A percentile compares a stretch with the other conserved stretches of the same genome.
Conservation (phyloP, 2,888 invertebrate genomes). For the Vandiemenella viatica region DNA sequence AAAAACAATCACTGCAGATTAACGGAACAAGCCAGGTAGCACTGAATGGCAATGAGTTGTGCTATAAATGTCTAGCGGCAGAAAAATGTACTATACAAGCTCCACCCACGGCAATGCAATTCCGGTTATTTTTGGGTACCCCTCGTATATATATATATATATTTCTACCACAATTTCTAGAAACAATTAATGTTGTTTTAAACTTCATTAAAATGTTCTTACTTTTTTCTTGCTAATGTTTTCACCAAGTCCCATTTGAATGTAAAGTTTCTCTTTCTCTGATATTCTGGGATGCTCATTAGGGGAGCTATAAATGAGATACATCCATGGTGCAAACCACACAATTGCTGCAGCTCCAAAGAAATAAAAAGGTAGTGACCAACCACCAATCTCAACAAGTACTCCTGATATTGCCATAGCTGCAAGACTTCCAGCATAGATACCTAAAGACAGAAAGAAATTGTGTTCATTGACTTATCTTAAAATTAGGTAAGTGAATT, state of each 20-base stretch:
- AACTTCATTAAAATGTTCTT: background rate
- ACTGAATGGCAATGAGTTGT: too few species aligned
- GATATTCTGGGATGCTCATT: background rate
- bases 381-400: background rate
- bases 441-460: too few species aligned
- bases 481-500: too few species aligned
- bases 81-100: too few species aligned
- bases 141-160: too few species aligned
- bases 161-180: background rate
- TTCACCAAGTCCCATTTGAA: background rate
- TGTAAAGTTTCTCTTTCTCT: background rate
- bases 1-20: too few species aligned
- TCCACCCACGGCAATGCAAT: too few species aligned
- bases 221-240: background rate
- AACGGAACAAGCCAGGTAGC: too few species aligned
- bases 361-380: background rate
- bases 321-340: background rate
- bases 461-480: too few species aligned
- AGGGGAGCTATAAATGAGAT: background rate
- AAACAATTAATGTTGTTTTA: background rate
- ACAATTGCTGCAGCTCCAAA: background rate
- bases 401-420: conserved; percentile 2
- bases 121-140: too few species aligned
- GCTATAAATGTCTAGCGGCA: too few species aligned
- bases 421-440: background rate